Evolutionary conservation across 1,140 invertebrate genomes (phyloP), one percentile per base, ranked within the genome.

Genomic region (Thaumatotibia leucotreta): DNA sequence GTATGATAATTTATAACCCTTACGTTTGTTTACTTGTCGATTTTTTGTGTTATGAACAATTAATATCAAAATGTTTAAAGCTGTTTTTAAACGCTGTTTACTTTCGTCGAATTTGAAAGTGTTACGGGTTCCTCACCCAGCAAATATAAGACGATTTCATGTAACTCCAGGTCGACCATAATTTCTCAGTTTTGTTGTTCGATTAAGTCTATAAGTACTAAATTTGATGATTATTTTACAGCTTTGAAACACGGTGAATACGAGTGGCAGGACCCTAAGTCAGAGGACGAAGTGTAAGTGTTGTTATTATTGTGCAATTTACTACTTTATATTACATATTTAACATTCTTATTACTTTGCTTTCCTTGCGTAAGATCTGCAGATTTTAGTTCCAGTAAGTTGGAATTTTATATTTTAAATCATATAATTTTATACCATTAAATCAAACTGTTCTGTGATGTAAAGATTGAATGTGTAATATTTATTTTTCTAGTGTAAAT

Each of bases 241-340:
- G 92, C 61, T 77, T 87, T 86, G 68, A 92, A 91, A 71, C 95
- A 97, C 85, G 97, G 97, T 58, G 96, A 98, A 91, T 98, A 96
- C 87, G 97, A 98, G 93, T 96, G 94, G 94, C 93, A 97, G 91
- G 97, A 99, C 92, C 97, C 98, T 23, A 97, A 98, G 92, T 95
- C 95, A 10, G 95, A 97, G 75, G 96, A 96, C 80, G 97, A 99
- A 94, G 92, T 98, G 96, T 98, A 93, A 94, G 94, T 93, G 79
- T 66, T 49, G 35, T 65, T 17, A 24, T 33, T 61, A 35, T n/a
- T 65, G 20, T 29, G 23, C 1, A 20, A 52, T 20, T 10, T 17
- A 17, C 5, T 14, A 45, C 39, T 45, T 6, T 20, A 20, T 8
- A 6, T n/a, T n/a, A n/a, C n/a, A n/a, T n/a, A n/a, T 45, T n/a